These are phyloP conservation scores for Lochmaea capreae DNA, from an alignment of 2,888 invertebrate species.

Conservation along the genomic window DNA sequence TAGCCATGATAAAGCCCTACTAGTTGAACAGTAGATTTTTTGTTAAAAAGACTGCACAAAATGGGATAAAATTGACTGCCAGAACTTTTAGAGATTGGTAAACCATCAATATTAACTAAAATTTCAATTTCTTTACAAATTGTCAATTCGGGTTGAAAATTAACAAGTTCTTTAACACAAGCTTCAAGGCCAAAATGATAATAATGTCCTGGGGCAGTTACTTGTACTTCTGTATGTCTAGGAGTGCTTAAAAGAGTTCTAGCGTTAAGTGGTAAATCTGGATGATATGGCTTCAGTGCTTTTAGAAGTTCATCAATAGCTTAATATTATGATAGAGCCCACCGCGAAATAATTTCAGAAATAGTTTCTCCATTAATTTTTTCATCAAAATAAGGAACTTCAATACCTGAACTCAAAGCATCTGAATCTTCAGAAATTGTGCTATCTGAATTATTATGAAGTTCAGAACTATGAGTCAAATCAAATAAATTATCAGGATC, in stretches of 20 bases:
- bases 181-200: slow-evolving; percentile 30
- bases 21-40: too few species aligned
- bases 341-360: slow-evolving; percentile 21
- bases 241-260: too few species aligned
- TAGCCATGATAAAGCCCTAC: too few species aligned
- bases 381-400: slow-evolving; percentile 15
- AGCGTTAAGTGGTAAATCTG: not conserved
- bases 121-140: slow-evolving; percentile 17
- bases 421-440: too few species aligned
- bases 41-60: too few species aligned
- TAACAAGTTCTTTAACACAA: slow-evolving; percentile 5
- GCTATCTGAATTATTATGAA: too few species aligned
- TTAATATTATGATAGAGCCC: slow-evolving; percentile 31
- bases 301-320: slow-evolving; percentile 21
- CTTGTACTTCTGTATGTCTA: slow-evolving; percentile 9
- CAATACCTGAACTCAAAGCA: slow-evolving; percentile 9
- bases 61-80: too few species aligned
- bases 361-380: not conserved
- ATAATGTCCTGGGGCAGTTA: slow-evolving; percentile 25
- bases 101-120: not conserved
- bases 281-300: slow-evolving; percentile 23
- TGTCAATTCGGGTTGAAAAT: slow-evolving; percentile 17
- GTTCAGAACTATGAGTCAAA: too few species aligned
- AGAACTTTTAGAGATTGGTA: too few species aligned
- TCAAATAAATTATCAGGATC: too few species aligned